These are phyloP conservation scores for Antheraea mylitta DNA, from an alignment of 1,140 invertebrate genomes.

Conservation along the genomic window DNA sequence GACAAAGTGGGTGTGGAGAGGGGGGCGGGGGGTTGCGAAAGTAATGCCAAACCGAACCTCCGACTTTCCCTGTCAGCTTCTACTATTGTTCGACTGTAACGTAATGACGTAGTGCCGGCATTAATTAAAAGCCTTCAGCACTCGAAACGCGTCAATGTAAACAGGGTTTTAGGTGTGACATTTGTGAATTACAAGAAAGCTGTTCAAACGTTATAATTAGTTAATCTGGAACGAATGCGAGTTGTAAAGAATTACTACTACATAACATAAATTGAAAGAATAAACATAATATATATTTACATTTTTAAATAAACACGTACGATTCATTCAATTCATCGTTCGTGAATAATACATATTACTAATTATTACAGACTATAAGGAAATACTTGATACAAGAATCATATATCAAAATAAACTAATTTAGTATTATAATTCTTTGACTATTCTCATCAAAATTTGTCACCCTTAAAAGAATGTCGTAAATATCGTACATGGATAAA, in stretches of 20 bases:
- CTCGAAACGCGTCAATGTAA: background rate
- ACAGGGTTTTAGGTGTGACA: background rate
- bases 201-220: conserved; percentile 8
- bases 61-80: conserved; percentile 47
- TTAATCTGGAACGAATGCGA: background rate
- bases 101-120: conserved; percentile 17
- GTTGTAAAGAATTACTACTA: background rate
- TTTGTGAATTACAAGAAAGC: background rate
- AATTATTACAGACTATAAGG: too few relatives aligned
- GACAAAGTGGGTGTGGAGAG: conserved; percentile 31
- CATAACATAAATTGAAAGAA: background rate
- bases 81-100: conserved; percentile 36
- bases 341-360: too few relatives aligned
- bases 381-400: too few relatives aligned
- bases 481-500: too few relatives aligned
- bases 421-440: too few relatives aligned
- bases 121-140: background rate
- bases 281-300: background rate
- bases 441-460: too few relatives aligned
- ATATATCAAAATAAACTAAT: too few relatives aligned
- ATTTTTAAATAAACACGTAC: background rate
- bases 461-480: too few relatives aligned
- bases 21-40: conserved; percentile 27
- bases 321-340: background rate
- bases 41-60: conserved; percentile 25